These are phyloP conservation scores for Tuta absoluta DNA, from an alignment of 2,888 invertebrate genomes.

Conservation along the genomic window DNA sequence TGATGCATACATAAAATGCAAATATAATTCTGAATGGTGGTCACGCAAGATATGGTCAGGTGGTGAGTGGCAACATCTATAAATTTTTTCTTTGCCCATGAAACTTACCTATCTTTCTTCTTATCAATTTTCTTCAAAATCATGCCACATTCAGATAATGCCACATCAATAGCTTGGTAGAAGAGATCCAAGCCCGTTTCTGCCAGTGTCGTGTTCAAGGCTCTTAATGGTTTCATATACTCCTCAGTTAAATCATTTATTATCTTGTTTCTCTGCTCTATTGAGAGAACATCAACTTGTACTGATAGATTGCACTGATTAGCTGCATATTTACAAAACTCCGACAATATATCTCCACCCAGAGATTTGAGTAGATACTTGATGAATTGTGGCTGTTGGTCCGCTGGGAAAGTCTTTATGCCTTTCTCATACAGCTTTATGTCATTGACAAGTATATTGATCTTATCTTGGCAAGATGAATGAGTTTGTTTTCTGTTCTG, in stretches of 20 bases:
- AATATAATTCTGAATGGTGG: no score
- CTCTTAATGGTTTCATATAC: conserved; percentile 83
- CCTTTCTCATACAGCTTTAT: conserved; percentile 91
- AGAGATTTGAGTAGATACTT: conserved; percentile 93
- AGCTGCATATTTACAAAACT: conserved; percentile 89
- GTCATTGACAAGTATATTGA: conserved; percentile 88
- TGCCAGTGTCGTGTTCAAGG: conserved; percentile 85
- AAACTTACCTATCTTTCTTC: conserved; percentile 86
- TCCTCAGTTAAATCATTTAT: conserved; percentile 85
- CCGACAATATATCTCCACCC: conserved; percentile 90
- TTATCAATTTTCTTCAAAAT: conserved; percentile 94
- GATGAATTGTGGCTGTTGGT: conserved; percentile 84
- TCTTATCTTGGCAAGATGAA: conserved; percentile 90
- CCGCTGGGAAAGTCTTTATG: conserved; percentile 82
- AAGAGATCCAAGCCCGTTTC: conserved; percentile 90
- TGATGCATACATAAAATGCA: no score
- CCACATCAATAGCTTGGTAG: conserved; percentile 86
- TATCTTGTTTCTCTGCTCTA: conserved; percentile 86
- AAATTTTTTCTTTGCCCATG: neutral
- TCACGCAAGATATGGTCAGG: no score
- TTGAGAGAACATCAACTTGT: conserved; percentile 81
- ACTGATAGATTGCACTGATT: conserved; percentile 85
- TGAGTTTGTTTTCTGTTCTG: conserved; percentile 88
- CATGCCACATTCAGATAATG: conserved; percentile 87
- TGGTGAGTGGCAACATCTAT: no score